Conservation (phyloP, 1,140 invertebrate species). For the Zophobas atratus region DNA sequence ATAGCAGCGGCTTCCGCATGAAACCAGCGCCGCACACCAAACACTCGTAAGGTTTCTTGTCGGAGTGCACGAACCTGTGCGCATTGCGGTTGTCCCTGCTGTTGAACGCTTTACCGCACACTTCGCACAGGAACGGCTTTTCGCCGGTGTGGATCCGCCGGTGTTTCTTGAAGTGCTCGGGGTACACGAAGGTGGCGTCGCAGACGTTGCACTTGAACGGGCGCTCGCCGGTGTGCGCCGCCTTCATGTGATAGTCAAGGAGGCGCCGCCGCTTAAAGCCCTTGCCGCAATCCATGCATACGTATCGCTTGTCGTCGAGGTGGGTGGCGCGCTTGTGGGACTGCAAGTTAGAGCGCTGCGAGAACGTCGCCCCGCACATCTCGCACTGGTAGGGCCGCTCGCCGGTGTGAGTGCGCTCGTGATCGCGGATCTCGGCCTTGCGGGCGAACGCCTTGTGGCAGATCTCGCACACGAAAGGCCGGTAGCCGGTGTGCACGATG, state of each 20-base stretch:
- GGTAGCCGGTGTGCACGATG: conserved; percentile 76
- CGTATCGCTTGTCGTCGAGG: conserved; percentile 82
- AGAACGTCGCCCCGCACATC: conserved; percentile 83
- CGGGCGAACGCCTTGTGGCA: conserved; percentile 85
- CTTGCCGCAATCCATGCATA: conserved; percentile 79
- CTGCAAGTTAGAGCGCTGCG: conserved; percentile 85
- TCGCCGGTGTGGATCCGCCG: conserved; percentile 82
- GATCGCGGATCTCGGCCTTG: conserved; percentile 83
- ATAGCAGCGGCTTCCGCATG: conserved; percentile 86
- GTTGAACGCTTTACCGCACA: conserved; percentile 90
- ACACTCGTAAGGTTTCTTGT: conserved; percentile 90
- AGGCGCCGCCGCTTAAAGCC: conserved; percentile 81
- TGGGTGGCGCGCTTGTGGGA: conserved; percentile 86
- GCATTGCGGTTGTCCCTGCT: conserved; percentile 89
- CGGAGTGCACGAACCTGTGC: conserved; percentile 87
- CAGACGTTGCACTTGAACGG: conserved; percentile 84
- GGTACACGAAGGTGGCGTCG: conserved; percentile 85
- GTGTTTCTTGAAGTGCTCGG: conserved; percentile 89
- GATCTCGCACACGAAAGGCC: conserved; percentile 78
- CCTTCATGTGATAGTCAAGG: conserved; percentile 87
- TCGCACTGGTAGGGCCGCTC: conserved; percentile 89
- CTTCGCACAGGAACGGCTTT: conserved; percentile 85
- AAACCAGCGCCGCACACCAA: conserved; percentile 85
- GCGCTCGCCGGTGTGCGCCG: conserved; percentile 84
- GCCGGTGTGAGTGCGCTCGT: conserved; percentile 85